Evolutionary conservation across 2,888 invertebrate species (phyloP), one percentile per base, ranked within the genome.

Genomic region (Cosmopolites sordidus): DNA sequence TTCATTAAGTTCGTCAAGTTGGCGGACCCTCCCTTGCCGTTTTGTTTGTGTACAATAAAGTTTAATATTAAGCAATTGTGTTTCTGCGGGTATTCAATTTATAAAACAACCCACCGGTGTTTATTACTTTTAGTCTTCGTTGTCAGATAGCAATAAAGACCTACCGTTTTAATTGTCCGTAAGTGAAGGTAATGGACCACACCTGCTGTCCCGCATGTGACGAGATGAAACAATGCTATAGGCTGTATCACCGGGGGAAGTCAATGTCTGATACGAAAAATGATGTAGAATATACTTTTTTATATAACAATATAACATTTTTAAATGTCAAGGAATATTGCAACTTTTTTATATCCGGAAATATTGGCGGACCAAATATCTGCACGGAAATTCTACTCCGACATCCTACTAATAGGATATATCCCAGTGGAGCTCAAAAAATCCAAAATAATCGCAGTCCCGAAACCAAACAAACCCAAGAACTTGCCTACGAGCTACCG

Each of bases 131-230:
- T 30, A 47, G 49, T 48, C 46, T 17, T n/a, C 44, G 22, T 41
- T 40, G 33, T 48, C 44, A 39, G 37, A 9, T n/a, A 43, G 57
- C 53, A 66, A 67, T 66, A 67, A 65, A 67, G 66, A 66, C 65
- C 65, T 66, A 61, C 62, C 48, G 62, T 64, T 66, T 66, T 68
- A 68, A 69, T 69, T 68, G 68, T 66, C 58, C 63, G 62, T 69
- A 70, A 70, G 66, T 70, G 67, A 66, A 71, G 71, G 70, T 71
- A 70, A 70, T 70, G 66, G 69, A 67, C 68, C 67, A 71, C 71
- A 71, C 71, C 71, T 71, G 71, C 66, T 61, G 58, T 68, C 57
- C 57, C 57, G 57, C 57, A 57, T 57, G 16, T 48, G 48, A 48
- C 33, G 48, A 42, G 48, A 48, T 42, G 33, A 33, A 33, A 12